phyloP scores from a whole-genome alignment of 2,797 vertebrate species.

The Scolopax bukidnonensis region DNA sequence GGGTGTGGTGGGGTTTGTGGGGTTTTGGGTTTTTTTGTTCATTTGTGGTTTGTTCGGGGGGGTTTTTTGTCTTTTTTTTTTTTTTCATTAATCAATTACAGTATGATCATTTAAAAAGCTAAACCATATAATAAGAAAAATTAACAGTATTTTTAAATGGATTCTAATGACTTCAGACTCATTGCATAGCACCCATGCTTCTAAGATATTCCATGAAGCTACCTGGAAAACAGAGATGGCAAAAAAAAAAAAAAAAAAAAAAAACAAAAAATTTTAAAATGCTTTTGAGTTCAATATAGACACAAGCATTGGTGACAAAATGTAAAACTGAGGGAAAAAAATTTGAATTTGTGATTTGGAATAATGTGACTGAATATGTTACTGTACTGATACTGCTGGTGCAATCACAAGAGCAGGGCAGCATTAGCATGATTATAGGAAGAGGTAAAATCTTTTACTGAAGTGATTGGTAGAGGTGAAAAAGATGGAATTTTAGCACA shows the following conservation, averaged over 20 bases:
- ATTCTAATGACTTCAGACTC: background rate
- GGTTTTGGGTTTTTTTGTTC: too few species aligned
- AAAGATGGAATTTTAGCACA: background rate
- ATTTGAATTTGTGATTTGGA: background rate
- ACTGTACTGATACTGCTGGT: background rate
- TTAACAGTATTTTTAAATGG: background rate
- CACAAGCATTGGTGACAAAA: background rate
- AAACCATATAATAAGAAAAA: background rate
- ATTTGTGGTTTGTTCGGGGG: too few species aligned
- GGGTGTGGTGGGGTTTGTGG: too few species aligned
- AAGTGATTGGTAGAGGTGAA: background rate
- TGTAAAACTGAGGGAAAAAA: background rate
- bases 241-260: background rate
- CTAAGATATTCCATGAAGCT: background rate
- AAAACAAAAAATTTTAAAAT: background rate
- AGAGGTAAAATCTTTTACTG: background rate
- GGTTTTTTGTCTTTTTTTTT: too few species aligned
- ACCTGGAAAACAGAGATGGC: background rate
- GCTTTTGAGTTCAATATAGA: background rate
- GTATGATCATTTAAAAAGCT: background rate
- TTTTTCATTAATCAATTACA: background rate
- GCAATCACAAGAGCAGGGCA: rapidly evolving
- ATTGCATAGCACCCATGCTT: background rate
- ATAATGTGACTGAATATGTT: background rate
- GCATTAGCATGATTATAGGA: background rate